Evolutionary conservation across 2,888 invertebrate species (phyloP), one percentile per base, ranked within the genome.

Genomic region (Parelbella ahira): DNA sequence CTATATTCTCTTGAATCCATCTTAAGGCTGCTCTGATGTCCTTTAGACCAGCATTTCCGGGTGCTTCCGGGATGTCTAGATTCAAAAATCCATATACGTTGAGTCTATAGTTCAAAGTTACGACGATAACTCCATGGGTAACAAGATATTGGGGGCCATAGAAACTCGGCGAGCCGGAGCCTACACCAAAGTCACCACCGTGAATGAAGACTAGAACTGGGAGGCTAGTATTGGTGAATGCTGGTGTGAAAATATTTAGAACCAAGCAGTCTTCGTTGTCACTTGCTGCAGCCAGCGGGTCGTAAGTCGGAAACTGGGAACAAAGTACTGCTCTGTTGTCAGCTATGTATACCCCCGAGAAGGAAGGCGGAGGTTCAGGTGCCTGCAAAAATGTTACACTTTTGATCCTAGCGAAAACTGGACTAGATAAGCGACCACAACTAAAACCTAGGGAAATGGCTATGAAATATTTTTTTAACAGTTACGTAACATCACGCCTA

Each of bases 161-260:
- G 47, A 83, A 76, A 13, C 56, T 58, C 0, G 83, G 70, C 0
- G 80, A 80, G 0, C 84, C 81, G 1, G 81, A 76, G 0, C 89
- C 89, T 0, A 70, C 56, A 0, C 81, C 80, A 23, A 87, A 89
- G 2, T 75, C 86, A 1, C 89, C 89, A 0, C 89, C 89, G 11
- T 89, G 90, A 1, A 89, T 64, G 49, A 68, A 86, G 0, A 87
- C 78, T 70, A 88, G 80, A 1, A 88, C 83, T 0, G 88, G 88
- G 2, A 70, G 45, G 1, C 68, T 60, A 1, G 55, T 46, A 42
- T 76, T 79, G 1, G 53, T 34, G 4, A 60, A 50, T 0, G 62
- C 51, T 1, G 88, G 88, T 0, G 74, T 66, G 58, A 64, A 87
- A 1, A 89, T 59, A 52, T 88, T 89, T 0, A 88, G 60, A 27